Evolutionary conservation across 2,113 vertebrate genomes (phyloP).

Genomic region (Bungarus multicinctus): DNA sequence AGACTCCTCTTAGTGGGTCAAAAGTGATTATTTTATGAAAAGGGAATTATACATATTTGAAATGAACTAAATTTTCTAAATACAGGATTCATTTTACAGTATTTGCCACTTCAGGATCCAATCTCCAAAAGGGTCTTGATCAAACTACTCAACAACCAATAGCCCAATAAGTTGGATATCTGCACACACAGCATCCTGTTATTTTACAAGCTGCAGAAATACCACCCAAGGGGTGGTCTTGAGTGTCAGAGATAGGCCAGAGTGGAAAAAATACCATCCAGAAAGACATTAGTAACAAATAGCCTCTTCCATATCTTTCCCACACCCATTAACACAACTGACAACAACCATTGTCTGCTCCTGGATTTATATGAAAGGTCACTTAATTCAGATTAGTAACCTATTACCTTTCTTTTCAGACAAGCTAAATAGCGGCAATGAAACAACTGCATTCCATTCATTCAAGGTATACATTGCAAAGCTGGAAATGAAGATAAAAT

Average conservation of each 20-base stretch:
- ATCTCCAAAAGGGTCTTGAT: background rate
- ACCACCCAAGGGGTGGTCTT: fast-evolving
- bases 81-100: background rate
- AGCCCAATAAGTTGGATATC: background rate
- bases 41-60: conserved; percentile 4
- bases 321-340: background rate
- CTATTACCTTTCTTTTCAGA: background rate
- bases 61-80: background rate
- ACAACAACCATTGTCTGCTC: background rate
- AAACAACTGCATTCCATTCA: background rate
- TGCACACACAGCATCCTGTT: fast-evolving
- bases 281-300: background rate
- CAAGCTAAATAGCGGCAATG: background rate
- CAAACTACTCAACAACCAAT: background rate
- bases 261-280: background rate
- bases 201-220: background rate
- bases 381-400: background rate
- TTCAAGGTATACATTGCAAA: background rate
- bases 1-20: fast-evolving
- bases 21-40: conserved; percentile 6
- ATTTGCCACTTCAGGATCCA: background rate
- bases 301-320: background rate
- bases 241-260: fast-evolving
- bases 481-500: background rate
- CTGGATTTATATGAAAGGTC: background rate